Base-by-base conservation (phyloP, 2,888 invertebrate species). In the Ligdia adustata region DNA sequence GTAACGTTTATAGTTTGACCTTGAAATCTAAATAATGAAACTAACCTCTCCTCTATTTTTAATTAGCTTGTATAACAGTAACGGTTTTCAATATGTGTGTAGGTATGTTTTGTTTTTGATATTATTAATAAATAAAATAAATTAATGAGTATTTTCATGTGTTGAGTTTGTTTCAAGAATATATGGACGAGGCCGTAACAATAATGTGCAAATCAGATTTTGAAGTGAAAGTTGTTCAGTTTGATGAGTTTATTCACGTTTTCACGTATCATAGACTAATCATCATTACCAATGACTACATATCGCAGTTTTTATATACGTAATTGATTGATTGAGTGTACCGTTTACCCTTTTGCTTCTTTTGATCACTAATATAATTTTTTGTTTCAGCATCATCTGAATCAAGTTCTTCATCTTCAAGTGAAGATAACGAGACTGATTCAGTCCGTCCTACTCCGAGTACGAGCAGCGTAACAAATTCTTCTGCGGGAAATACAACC, bases 381-480 rank as follows among this genome's bases (percentile, higher is more conserved):
- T 14, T 32, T 32, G 9, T 32, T 14, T 32, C 32, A 32, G 32
- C 32, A 32, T 32, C 32, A 14, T 32, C 32, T 32, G 32, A 32
- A 32, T 14, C 32, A 32, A 14, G 14, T 12, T 32, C 32, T 9
- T 32, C 13, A 9, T 13, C 32, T 32, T 32, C 32, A 13, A 32
- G 32, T 32, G 32, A 32, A 32, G 14, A 32, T 32, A 13, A 14
- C 32, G 32, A 32, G 32, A 13, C 18, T 18, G 18, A 18, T 18
- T 18, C 18, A 18, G 18, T 18, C 18, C 18, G 18, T 18, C 18
- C 18, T 18, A 18, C 18, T 18, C 18, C 18, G 18, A 18, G 32
- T 14, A 32, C 9, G 12, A 14, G 14, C 12, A 32, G 14, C 14
- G 14, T 9, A 12, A 11, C 32, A 14, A 14, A 32, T 12, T 32